Percentiles rank a stretch among this genome's conserved stretches.
Conservation (phyloP, 2,797 vertebrate species). For the Labroides dimidiatus region DNA sequence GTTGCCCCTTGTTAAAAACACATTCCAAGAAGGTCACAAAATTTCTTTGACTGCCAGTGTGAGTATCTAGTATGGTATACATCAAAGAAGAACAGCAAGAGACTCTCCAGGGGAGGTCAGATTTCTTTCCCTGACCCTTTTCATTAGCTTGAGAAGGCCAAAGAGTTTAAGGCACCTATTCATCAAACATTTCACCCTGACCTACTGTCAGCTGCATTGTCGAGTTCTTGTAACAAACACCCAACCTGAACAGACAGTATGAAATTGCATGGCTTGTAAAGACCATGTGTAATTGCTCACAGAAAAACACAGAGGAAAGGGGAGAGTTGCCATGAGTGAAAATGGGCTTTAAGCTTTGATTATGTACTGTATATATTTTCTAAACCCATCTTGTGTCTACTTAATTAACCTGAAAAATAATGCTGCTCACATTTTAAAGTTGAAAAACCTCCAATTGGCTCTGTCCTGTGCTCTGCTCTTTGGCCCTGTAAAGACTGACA, state of each 20-base stretch:
- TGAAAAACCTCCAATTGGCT: neutral
- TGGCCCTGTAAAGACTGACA: neutral
- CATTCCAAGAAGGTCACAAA: neutral
- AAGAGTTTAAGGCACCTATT: constrained; percentile 24
- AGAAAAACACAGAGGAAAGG: no score
- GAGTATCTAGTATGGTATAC: neutral
- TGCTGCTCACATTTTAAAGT: neutral
- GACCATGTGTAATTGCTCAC: no score
- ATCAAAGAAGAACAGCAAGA: neutral
- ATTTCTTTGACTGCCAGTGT: neutral
- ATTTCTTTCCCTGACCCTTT: constrained; percentile 15
- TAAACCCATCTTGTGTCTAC: neutral
- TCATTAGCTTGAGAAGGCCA: constrained; percentile 7
- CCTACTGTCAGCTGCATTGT: neutral
- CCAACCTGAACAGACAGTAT: neutral
- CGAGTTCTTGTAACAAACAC: neutral
- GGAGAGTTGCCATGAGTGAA: neutral
- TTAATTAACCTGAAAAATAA: neutral
- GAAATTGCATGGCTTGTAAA: neutral
- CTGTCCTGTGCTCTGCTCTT: neutral
- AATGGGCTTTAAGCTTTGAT: no score
- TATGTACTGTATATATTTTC: no score
- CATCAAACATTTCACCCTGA: constrained; percentile 26
- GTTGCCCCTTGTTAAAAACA: no score
- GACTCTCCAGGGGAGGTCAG: neutral